phyloP scores from a whole-genome alignment of 1,140 invertebrate genomes.

The Dinothrombium tinctorium region DNA sequence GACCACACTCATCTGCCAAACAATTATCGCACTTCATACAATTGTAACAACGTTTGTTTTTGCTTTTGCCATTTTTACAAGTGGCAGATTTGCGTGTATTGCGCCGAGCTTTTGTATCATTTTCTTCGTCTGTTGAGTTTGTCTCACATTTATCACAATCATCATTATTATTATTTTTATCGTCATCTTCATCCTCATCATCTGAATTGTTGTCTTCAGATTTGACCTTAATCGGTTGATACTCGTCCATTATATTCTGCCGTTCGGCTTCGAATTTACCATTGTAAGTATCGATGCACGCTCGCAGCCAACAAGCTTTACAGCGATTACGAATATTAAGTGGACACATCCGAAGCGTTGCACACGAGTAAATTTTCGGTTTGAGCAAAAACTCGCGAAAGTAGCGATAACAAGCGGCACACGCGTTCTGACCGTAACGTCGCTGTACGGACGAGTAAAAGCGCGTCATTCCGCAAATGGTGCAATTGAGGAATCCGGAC shows the following conservation, averaged over 20 bases:
- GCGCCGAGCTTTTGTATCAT: too few relatives aligned
- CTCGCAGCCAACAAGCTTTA: constrained; percentile 6
- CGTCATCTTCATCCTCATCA: too few relatives aligned
- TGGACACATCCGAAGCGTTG: not conserved
- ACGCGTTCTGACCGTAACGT: constrained; percentile 4
- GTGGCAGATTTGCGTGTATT: too few relatives aligned
- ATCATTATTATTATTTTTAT: too few relatives aligned
- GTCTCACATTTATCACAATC: too few relatives aligned
- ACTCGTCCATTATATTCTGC: too few relatives aligned
- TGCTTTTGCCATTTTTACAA: too few relatives aligned
- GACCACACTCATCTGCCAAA: constrained; percentile 7
- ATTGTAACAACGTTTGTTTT: too few relatives aligned
- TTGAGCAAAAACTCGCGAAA: constrained; percentile 4
- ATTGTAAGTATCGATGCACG: constrained; percentile 7
- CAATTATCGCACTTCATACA: constrained; percentile 1
- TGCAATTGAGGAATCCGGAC: constrained; percentile 1
- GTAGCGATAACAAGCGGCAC: constrained; percentile 3
- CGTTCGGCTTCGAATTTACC: too few relatives aligned
- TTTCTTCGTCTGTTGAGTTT: too few relatives aligned
- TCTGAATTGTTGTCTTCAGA: too few relatives aligned
- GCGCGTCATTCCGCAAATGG: not conserved
- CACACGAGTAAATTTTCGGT: constrained; percentile 3
- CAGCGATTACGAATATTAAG: not conserved
- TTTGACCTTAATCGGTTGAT: too few relatives aligned
- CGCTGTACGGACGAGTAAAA: constrained; percentile 4